Evolutionary conservation across 2,888 invertebrate species (phyloP).

Genomic region (Siphlonurus alternatus): DNA sequence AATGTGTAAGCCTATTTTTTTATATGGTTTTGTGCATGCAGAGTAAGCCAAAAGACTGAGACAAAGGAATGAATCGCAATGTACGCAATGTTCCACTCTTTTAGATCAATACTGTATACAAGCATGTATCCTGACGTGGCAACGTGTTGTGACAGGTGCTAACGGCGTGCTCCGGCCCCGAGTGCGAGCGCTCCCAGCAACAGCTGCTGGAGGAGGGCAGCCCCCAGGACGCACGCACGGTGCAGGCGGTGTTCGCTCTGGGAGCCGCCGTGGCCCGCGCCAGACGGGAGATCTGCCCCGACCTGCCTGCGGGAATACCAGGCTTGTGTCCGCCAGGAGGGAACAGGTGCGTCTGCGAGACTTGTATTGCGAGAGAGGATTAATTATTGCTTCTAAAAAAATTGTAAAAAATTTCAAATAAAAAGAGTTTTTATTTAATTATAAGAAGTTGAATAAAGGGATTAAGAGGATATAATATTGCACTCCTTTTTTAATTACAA

Average conservation of each 20-base stretch:
- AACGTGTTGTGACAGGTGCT: conserved; percentile 7
- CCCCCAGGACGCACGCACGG: conserved; percentile 15
- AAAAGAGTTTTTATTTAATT: too few relatives aligned
- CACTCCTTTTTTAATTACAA: too few relatives aligned
- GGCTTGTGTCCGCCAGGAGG: conserved; percentile 12
- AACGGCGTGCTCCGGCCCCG: conserved; percentile 9
- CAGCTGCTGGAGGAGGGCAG: conserved; percentile 13
- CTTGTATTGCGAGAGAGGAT: not conserved
- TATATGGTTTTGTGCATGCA: too few relatives aligned
- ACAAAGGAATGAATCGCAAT: too few relatives aligned
- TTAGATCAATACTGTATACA: too few relatives aligned
- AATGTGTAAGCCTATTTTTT: too few relatives aligned
- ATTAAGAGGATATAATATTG: too few relatives aligned
- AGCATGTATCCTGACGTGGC: too few relatives aligned
- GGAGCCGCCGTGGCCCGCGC: conserved; percentile 16
- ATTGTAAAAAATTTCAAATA: too few relatives aligned
- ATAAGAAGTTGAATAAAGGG: too few relatives aligned
- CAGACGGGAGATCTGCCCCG: conserved; percentile 14
- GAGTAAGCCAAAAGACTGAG: too few relatives aligned
- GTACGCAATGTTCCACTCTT: too few relatives aligned
- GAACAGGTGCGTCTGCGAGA: not conserved
- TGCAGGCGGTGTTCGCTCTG: conserved; percentile 17
- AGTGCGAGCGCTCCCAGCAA: conserved; percentile 7
- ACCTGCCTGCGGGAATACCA: conserved; percentile 10
- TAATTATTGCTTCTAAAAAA: not conserved